Percentiles rank a stretch among this genome's conserved stretches.
These are phyloP conservation scores for Ophion ventricosus DNA, from an alignment of 2,888 invertebrate genomes.

Conservation along the genomic window DNA sequence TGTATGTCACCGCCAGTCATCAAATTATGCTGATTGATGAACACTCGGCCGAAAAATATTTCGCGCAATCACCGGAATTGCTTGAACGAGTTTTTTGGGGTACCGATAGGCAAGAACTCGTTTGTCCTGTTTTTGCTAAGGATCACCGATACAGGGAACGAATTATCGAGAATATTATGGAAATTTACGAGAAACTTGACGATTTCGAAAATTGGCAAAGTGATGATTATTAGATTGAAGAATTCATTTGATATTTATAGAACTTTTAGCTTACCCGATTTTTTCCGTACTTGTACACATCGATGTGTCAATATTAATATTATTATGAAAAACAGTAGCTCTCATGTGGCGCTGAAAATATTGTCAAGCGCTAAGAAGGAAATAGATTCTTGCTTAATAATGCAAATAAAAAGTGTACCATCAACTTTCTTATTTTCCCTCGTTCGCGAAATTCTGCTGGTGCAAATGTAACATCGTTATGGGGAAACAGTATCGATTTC, in stretches of 20 bases:
- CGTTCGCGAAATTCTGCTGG: conserved; percentile 5
- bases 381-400: background rate
- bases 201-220: conserved; percentile 28
- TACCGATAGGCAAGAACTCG: conserved; percentile 59
- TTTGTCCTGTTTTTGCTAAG: conserved; percentile 61
- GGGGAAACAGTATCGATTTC: conserved; percentile 31
- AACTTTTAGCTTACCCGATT: no score
- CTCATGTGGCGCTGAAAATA: background rate
- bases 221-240: background rate
- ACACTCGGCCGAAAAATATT: conserved; percentile 53
- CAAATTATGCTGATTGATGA: conserved; percentile 70
- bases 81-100: conserved; percentile 65
- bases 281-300: background rate
- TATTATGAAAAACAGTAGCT: background rate
- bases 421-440: conserved; percentile 29
- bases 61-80: conserved; percentile 55
- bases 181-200: conserved; percentile 68
- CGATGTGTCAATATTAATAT: background rate
- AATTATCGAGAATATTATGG: conserved; percentile 67
- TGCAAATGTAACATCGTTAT: conserved; percentile 29
- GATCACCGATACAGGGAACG: conserved; percentile 62
- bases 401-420: background rate
- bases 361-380: background rate
- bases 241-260: background rate
- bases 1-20: conserved; percentile 56